Evolutionary conservation across 2,113 vertebrate species (phyloP).

Genomic region (Lichenostomus cassidix): DNA sequence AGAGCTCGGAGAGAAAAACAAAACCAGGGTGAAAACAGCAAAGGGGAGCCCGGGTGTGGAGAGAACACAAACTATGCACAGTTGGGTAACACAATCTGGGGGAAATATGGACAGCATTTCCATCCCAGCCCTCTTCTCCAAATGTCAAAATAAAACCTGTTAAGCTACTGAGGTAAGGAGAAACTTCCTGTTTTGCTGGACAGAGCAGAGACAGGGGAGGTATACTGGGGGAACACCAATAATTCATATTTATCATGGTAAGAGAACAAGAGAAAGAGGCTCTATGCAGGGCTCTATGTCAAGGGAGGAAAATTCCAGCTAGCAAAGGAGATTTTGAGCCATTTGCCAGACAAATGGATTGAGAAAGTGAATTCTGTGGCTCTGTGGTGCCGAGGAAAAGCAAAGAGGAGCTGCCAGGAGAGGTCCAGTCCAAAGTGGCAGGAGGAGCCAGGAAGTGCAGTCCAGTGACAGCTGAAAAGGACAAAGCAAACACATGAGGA

Average conservation of each 20-base stretch:
- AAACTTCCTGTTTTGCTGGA: not conserved
- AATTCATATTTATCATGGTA: not conserved
- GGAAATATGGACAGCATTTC: not conserved
- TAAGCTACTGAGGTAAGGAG: not conserved
- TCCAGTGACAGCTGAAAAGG: not conserved
- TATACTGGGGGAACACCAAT: not conserved
- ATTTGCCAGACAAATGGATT: not conserved
- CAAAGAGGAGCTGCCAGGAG: not conserved
- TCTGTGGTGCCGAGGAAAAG: not conserved
- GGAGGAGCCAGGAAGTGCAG: not conserved
- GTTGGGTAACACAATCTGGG: not conserved
- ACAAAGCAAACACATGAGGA: not conserved
- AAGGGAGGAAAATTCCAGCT: not conserved
- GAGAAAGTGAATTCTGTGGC: not conserved
- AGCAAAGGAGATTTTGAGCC: not conserved
- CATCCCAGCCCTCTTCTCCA: not conserved
- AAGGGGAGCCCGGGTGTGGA: not conserved
- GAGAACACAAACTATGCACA: not conserved
- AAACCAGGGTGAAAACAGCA: fast-evolving
- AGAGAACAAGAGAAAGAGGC: not conserved
- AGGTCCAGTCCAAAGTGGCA: not conserved
- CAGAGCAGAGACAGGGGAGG: not conserved
- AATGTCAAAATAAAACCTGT: not conserved
- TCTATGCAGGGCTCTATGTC: not conserved
- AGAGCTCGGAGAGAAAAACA: not conserved